These are phyloP conservation scores for Bactericera cockerelli DNA, from an alignment of 1,140 invertebrate genomes.

Conservation along the genomic window DNA sequence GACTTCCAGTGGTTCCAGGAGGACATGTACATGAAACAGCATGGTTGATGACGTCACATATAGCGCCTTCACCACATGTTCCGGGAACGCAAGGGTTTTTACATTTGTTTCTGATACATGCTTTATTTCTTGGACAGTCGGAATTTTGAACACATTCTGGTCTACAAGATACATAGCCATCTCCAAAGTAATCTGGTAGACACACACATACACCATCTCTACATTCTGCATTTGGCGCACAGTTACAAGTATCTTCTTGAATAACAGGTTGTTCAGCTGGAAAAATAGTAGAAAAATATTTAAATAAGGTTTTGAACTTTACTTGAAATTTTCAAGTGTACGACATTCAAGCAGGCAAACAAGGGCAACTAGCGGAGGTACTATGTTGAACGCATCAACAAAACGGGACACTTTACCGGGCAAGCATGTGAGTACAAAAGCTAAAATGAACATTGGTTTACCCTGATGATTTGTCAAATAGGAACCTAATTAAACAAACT, in stretches of 20 bases:
- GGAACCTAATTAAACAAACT: no score
- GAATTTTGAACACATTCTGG: constrained; percentile 34
- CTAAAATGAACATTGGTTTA: no score
- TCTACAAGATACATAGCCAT: constrained; percentile 35
- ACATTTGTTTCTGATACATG: constrained; percentile 36
- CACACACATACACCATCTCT: constrained; percentile 34
- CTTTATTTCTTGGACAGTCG: constrained; percentile 32
- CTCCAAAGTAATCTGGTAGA: constrained; percentile 36
- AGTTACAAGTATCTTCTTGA: constrained; percentile 32
- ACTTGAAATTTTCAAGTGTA: no score
- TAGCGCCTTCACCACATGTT: constrained; percentile 35
- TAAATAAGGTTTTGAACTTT: no score
- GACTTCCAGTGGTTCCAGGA: constrained; percentile 33
- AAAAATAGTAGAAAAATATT: no score
- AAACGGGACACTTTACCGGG: no score
- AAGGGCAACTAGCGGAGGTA: no score
- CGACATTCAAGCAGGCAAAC: no score
- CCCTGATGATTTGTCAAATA: no score
- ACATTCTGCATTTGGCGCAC: constrained; percentile 44
- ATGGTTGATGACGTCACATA: constrained; percentile 34
- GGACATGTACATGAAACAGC: constrained; percentile 35
- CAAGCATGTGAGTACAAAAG: no score
- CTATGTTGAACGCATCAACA: no score
- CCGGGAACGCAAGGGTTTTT: constrained; percentile 33
- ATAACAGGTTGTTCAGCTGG: constrained; percentile 19